Evolutionary conservation across 2,888 invertebrate genomes (phyloP).

Genomic region (Yponomeuta sedellus): DNA sequence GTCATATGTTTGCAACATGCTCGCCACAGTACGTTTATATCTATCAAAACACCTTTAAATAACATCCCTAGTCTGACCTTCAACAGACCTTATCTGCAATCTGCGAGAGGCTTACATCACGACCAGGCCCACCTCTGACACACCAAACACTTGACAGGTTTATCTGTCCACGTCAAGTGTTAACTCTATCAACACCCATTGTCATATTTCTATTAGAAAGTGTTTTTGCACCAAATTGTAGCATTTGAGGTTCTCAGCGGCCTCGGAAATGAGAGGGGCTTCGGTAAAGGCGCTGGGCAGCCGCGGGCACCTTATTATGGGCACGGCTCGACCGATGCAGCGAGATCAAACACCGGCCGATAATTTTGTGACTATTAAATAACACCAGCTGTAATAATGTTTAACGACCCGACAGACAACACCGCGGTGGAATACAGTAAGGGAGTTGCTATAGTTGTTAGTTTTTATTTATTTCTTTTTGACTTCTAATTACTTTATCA

Average conservation of each 20-base stretch:
- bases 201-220: conserved; percentile 10
- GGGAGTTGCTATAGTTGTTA: not conserved
- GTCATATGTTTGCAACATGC: too few species aligned
- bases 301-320: conserved; percentile 15
- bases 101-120: too few species aligned
- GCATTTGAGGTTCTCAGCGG: conserved; percentile 11
- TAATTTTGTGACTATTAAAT: conserved; percentile 22
- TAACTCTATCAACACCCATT: conserved; percentile 1
- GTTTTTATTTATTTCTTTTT: not conserved
- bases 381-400: conserved; percentile 21
- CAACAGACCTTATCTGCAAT: too few species aligned
- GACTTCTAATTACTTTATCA: too few species aligned
- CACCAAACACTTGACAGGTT: not conserved
- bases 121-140: not conserved
- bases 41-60: too few species aligned
- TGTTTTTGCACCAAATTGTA: conserved; percentile 10
- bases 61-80: too few species aligned
- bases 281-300: not conserved
- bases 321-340: conserved; percentile 4
- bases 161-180: not conserved
- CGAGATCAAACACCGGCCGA: conserved; percentile 20
- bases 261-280: conserved; percentile 14
- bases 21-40: too few species aligned
- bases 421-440: not conserved
- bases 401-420: conserved; percentile 19